Evolutionary conservation across 2,888 invertebrate genomes (phyloP), one percentile per base, ranked within the genome.

Genomic region (Drosophila paramelanica): DNA sequence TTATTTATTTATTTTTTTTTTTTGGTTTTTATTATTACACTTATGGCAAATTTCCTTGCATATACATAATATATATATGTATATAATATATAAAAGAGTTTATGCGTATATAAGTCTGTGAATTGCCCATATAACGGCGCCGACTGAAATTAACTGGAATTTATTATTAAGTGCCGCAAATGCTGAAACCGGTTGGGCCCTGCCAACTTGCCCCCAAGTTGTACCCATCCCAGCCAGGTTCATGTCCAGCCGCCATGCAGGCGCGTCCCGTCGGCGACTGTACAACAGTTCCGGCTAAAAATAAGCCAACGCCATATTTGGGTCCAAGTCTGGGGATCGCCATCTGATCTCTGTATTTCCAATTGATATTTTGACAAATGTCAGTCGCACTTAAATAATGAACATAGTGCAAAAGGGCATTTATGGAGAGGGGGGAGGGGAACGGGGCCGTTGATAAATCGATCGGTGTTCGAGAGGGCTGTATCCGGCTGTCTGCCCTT

Each of bases 261-360:
- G 73, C 81, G 87, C 85, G 87, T 74, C 88, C 81, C 49, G 69
- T 39, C 71, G 85, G 79, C 88, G 88, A 88, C 88, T 88, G 84
- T 88, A 79, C 87, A 80, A 69, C 81, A 78, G 72, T 61, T 51
- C 43, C 27, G 43, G 61, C 76, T 71, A 81, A 84, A 82, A 87
- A 81, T 84, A 84, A 66, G 33, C 27, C 14, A n/a, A 14, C 49
- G 20, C 62, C 67, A 47, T 52, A 67, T 52, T 58, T 67, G 58
- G 75, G 56, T 17, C 38, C 47, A 11, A n/a, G 27, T 2, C 27
- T 27, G 27, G 6, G 27, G 27, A 27, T 27, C 27, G 27, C 27
- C 27, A 27, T 27, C 7, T 27, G 27, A 58, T 62, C 60, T 23
- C 41, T 52, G 45, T 11, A 20, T 46, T 50, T 25, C 17, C 23